These are phyloP conservation scores for Antrozous pallidus DNA, from an alignment of 2,797 vertebrate genomes.

Conservation along the genomic window DNA sequence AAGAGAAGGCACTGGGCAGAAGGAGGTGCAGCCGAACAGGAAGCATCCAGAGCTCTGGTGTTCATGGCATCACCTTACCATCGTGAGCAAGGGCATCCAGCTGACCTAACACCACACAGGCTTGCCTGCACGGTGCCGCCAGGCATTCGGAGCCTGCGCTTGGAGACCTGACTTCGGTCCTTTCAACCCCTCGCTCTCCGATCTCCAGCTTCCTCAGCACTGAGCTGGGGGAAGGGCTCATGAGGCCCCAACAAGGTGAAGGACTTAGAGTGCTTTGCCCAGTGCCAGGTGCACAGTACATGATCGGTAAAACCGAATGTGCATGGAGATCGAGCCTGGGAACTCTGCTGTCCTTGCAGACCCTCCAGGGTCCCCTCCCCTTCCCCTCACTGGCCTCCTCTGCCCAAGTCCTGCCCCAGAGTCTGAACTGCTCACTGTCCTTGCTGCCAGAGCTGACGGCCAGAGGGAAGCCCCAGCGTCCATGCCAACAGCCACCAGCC, in stretches of 20 bases:
- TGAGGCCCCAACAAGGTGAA: not conserved
- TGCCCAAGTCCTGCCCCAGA: not conserved
- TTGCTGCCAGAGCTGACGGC: not conserved
- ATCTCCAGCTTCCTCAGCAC: not conserved
- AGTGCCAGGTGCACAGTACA: not conserved
- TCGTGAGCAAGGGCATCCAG: accelerated
- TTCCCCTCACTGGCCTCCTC: not conserved
- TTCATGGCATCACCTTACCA: not conserved
- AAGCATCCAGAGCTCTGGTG: accelerated
- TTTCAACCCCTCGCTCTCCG: not conserved
- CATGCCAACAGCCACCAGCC: not conserved
- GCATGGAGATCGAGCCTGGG: not conserved
- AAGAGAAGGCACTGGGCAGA: not conserved
- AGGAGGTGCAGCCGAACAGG: not conserved
- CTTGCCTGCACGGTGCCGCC: accelerated
- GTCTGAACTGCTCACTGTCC: not conserved
- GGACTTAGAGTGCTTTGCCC: no score
- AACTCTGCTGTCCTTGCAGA: not conserved
- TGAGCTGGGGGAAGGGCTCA: not conserved
- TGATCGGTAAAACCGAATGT: not conserved
- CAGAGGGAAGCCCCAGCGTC: not conserved
- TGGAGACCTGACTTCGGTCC: not conserved
- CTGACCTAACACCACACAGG: not conserved
- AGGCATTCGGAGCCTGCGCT: not conserved
- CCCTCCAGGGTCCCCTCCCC: not conserved